phyloP scores from a whole-genome alignment of 2,888 invertebrate species.

The Andrena bicolor region DNA sequence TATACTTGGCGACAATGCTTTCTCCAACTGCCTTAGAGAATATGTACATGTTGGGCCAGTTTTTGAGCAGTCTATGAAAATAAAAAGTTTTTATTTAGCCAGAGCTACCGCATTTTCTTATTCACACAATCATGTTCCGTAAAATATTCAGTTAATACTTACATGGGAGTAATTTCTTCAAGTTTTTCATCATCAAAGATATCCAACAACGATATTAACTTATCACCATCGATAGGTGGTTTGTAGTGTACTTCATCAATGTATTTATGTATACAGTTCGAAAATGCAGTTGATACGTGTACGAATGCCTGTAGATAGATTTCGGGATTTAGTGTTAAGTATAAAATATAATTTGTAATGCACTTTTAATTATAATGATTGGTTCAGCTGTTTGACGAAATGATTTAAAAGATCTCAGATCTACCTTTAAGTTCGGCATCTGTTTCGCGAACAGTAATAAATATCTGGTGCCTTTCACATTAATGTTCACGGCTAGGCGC shows the following conservation, averaged over 20 bases:
- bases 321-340: not conserved
- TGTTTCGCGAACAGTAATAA: slow-evolving; percentile 88
- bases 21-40: slow-evolving; percentile 91
- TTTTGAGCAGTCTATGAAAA: slow-evolving; percentile 79
- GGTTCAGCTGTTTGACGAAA: not conserved
- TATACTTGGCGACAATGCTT: slow-evolving; percentile 86
- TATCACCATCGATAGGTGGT: slow-evolving; percentile 76
- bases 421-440: slow-evolving; percentile 89
- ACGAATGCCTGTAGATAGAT: slow-evolving; percentile 78
- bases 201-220: slow-evolving; percentile 76
- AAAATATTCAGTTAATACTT: slow-evolving; percentile 52
- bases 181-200: slow-evolving; percentile 78
- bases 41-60: slow-evolving; percentile 91
- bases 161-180: slow-evolving; percentile 76
- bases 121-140: not conserved
- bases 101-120: not conserved
- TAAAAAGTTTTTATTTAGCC: not conserved
- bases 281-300: slow-evolving; percentile 82
- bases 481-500: slow-evolving; percentile 88
- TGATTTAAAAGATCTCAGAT: not conserved
- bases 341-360: not conserved
- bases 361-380: not conserved
- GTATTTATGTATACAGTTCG: slow-evolving; percentile 75
- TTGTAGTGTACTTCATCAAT: slow-evolving; percentile 81
- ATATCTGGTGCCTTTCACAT: slow-evolving; percentile 89